These are phyloP conservation scores for Drosophila truncata DNA, from an alignment of 1,140 invertebrate genomes.

Conservation along the genomic window DNA sequence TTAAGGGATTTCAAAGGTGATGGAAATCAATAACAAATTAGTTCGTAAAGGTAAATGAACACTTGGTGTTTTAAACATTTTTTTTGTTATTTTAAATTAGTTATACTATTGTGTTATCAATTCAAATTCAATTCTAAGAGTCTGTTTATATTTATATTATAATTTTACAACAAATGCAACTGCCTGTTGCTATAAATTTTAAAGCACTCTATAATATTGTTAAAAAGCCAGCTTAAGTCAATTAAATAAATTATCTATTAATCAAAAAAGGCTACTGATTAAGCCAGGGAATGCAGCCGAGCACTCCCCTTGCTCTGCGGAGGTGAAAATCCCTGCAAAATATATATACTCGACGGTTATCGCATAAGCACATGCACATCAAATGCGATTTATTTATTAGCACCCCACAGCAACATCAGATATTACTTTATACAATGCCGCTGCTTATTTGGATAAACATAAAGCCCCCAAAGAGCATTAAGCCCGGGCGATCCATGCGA, in stretches of 20 bases:
- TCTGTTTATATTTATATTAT: too few relatives aligned
- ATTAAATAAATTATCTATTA: slow-evolving; percentile 34
- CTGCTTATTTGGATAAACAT: slow-evolving; percentile 79
- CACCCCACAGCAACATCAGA: slow-evolving; percentile 64
- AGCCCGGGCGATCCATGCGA: slow-evolving; percentile 48
- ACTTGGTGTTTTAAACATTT: too few relatives aligned
- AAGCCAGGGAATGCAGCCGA: background rate
- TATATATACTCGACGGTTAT: slow-evolving; percentile 31
- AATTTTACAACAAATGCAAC: background rate
- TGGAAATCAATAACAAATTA: background rate
- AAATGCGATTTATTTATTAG: slow-evolving; percentile 81
- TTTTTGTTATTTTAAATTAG: too few relatives aligned
- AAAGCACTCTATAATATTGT: background rate
- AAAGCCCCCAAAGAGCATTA: slow-evolving; percentile 62
- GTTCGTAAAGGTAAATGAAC: too few relatives aligned
- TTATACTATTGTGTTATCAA: too few relatives aligned
- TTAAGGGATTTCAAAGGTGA: background rate
- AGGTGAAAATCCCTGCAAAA: background rate
- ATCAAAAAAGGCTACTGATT: slow-evolving; percentile 3
- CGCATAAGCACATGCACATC: slow-evolving; percentile 39
- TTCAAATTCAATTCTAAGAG: too few relatives aligned
- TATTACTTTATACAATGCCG: slow-evolving; percentile 71
- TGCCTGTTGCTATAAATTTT: too few relatives aligned
- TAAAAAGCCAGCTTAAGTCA: background rate
- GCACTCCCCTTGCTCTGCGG: background rate